Conservation (phyloP, 2,113 vertebrate genomes). For the Burhinus oedicnemus region DNA sequence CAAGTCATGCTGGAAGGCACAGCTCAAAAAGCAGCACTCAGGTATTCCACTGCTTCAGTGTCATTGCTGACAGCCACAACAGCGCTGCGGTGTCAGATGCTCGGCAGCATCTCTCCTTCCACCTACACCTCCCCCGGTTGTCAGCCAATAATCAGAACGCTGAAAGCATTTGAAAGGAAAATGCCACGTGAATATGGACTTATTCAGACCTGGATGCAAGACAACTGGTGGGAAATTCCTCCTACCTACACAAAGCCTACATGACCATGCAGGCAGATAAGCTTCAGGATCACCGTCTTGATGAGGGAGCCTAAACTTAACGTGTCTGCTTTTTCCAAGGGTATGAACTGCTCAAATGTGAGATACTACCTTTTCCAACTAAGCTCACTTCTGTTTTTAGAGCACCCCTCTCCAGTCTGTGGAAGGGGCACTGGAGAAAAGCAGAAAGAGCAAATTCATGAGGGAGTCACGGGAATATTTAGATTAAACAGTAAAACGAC, state of each 20-base stretch:
- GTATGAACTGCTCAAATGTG: neutral
- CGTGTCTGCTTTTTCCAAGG: neutral
- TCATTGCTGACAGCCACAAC: constrained; percentile 24
- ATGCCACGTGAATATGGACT: neutral
- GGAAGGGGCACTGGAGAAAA: neutral
- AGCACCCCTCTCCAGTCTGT: neutral
- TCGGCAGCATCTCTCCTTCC: constrained; percentile 5
- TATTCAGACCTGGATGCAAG: neutral
- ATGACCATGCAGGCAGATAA: neutral
- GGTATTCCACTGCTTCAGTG: neutral
- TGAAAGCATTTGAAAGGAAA: constrained; percentile 10
- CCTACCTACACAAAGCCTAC: neutral
- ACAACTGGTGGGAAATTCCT: neutral
- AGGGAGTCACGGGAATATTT: neutral
- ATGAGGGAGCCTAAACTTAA: neutral
- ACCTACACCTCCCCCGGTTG: constrained; percentile 20
- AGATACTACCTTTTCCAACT: neutral
- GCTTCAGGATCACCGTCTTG: neutral
- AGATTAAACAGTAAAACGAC: neutral
- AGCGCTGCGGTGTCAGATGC: neutral
- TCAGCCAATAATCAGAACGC: constrained; percentile 34
- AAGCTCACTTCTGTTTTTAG: neutral
- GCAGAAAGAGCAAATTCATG: neutral
- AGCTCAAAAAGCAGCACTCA: neutral
- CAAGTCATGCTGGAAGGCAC: neutral